These are phyloP conservation scores for Tetragonula carbonaria DNA, from an alignment of 2,888 invertebrate genomes.

Conservation along the genomic window DNA sequence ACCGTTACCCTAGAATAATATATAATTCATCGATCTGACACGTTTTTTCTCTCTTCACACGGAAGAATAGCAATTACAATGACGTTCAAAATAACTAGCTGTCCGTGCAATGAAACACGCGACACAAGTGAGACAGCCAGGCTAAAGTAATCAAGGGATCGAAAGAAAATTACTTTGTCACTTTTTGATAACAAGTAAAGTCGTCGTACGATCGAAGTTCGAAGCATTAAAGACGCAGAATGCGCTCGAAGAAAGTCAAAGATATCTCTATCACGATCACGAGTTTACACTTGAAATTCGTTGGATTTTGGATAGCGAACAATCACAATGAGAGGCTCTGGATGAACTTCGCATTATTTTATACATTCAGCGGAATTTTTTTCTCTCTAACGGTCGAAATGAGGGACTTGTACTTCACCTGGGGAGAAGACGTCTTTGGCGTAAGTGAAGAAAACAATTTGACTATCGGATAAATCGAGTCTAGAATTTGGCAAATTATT, in stretches of 20 bases:
- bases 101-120: not conserved
- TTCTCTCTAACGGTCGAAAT: slow-evolving; percentile 43
- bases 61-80: not conserved
- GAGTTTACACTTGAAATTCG: slow-evolving; percentile 66
- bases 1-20: not conserved
- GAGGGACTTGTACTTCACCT: slow-evolving; percentile 64
- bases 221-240: not conserved
- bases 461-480: not conserved
- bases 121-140: not conserved
- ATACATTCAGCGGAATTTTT: slow-evolving; percentile 47
- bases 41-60: not conserved
- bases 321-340: slow-evolving; percentile 44
- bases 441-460: slow-evolving; percentile 55
- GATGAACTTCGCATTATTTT: slow-evolving; percentile 53
- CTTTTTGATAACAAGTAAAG: not conserved
- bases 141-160: not conserved
- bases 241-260: not conserved
- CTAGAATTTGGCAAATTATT: not conserved
- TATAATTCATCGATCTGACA: slow-evolving; percentile 10
- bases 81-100: not conserved
- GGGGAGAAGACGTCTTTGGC: slow-evolving; percentile 55
- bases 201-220: not conserved
- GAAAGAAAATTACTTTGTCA: too few relatives aligned
- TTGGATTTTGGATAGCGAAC: slow-evolving; percentile 68
- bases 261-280: slow-evolving; percentile 51